phyloP scores from a whole-genome alignment of 1,140 invertebrate species.

The Sarcophaga peregrina region DNA sequence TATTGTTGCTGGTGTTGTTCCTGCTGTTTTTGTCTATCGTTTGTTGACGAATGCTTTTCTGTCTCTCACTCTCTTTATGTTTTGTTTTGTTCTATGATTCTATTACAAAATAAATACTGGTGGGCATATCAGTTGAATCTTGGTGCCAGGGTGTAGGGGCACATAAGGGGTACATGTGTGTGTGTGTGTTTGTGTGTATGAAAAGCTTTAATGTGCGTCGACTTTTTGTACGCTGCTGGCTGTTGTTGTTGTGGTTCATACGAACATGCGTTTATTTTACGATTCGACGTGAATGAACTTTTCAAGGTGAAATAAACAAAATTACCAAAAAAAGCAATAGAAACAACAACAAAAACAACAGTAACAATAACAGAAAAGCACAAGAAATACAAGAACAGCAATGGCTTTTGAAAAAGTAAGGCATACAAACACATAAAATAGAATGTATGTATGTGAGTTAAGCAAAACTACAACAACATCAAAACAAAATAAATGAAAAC shows the following conservation, averaged over 20 bases:
- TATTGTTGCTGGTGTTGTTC: background rate
- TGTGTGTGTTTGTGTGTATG: background rate
- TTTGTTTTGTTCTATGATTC: background rate
- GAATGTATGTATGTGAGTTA: background rate
- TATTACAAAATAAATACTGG: background rate
- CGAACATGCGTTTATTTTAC: conserved; percentile 44
- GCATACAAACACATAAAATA: background rate
- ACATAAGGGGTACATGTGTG: background rate
- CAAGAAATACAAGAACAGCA: conserved; percentile 16
- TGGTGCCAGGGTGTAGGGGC: background rate
- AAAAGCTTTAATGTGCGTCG: background rate
- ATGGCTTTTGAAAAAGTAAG: background rate
- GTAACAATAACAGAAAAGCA: background rate
- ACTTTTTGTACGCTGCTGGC: background rate
- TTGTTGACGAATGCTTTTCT: background rate
- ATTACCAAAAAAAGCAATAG: background rate
- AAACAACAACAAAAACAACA: background rate
- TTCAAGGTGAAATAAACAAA: conserved; percentile 61
- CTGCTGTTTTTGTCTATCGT: background rate
- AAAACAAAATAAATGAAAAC: background rate
- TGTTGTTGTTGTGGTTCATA: conserved; percentile 34
- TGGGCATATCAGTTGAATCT: background rate
- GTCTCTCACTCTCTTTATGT: background rate
- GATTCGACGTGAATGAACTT: conserved; percentile 62
- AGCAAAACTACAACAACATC: conserved; percentile 9